phyloP scores from a whole-genome alignment of 2,888 invertebrate species.

The Papilio gigon region DNA sequence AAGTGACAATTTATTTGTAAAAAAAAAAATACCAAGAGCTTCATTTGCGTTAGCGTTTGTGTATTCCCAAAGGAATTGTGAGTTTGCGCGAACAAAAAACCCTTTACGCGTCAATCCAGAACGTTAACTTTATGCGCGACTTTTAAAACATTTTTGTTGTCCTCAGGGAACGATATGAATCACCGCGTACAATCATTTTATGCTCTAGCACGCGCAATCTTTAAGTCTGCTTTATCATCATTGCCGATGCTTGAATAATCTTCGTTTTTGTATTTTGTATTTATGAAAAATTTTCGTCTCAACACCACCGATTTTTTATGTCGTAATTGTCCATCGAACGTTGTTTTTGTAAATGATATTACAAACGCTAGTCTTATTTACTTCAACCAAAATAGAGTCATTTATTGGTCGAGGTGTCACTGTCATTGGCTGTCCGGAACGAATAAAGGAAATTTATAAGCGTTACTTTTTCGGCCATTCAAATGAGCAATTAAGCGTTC shows the following conservation, averaged over 20 bases:
- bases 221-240: conserved; percentile 21
- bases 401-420: not conserved
- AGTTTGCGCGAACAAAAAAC: conserved; percentile 37
- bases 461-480: conserved; percentile 36
- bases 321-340: not conserved
- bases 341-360: not conserved
- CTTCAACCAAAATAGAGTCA: not conserved
- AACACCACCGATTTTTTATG: not conserved
- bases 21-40: conserved; percentile 36
- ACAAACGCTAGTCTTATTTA: not conserved
- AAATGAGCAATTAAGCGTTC: conserved; percentile 53
- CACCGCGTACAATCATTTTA: conserved; percentile 31
- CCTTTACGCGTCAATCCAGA: conserved; percentile 40
- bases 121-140: conserved; percentile 38
- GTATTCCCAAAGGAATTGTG: conserved; percentile 37
- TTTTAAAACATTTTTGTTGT: conserved; percentile 38
- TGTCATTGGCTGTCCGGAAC: not conserved
- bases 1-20: conserved; percentile 52
- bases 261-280: not conserved
- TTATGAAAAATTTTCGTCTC: not conserved
- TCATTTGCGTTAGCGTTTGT: conserved; percentile 38
- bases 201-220: conserved; percentile 24
- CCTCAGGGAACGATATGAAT: conserved; percentile 36
- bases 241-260: conserved; percentile 18
- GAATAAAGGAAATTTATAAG: conserved; percentile 35